Base-by-base conservation (phyloP, 2,888 invertebrate genomes). In the Temnothorax rugatulus region DNA sequence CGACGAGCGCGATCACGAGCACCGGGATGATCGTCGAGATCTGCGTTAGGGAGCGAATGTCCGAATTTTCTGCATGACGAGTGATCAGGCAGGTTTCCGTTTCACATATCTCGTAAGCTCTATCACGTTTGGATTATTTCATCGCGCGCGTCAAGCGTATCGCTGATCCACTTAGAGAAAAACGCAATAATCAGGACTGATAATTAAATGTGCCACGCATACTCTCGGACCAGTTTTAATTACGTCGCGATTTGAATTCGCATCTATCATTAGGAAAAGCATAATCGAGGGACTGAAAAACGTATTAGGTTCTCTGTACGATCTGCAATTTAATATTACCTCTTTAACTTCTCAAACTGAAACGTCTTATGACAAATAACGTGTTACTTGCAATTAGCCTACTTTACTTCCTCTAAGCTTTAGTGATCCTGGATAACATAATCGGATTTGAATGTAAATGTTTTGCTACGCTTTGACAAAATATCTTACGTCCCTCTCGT, bases 1-100 rank as follows among this genome's bases (percentile, higher is more conserved):
- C 21, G 66, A 38, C n/a, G 18, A 41, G 25, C 47, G 54, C 44
- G 38, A 77, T 41, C 13, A 34, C 15, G 47, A 79, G 79, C 71
- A 79, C 59, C 73, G 79, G 50, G 59, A 81, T 61, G 13, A 57
- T 50, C 47, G 4, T 69, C 34, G 41, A 44, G 41, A 25, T 18
- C 5, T 11, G 71, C 18, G 34, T 50, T 50, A 38, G 21, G 7
- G 8, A 18, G 38, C 38, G 59, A 74, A 21, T 52, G 7, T n/a
- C 21, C 38, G 61, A 63, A 21, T 47, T 38, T 25, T 21, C 29
- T 18, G 41, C 34, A 25, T 13, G 21, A 57, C 13, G 47, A 44
- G 29, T 21, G 13, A 57, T 57, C 41, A 44, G 21, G 29, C 34
- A 21, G 29, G 8, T 66, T 38, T 52, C n/a, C 21, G n/a, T 54